Evolutionary conservation across 2,113 vertebrate genomes (phyloP), one percentile per base, ranked within the genome.

Genomic region (Arenaria interpres): DNA sequence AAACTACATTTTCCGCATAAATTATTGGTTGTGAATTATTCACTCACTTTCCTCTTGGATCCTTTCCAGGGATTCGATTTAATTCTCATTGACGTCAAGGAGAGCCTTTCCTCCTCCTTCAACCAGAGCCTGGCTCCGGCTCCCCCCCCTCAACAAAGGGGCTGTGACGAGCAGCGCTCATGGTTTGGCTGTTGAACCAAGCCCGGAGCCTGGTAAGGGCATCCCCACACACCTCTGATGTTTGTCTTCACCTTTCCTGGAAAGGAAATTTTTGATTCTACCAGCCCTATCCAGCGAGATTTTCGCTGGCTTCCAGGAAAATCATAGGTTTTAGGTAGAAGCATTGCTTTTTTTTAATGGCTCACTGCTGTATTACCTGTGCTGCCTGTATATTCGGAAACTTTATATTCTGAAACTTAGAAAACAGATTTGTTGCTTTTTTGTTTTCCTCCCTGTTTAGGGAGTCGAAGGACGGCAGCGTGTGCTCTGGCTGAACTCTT

Each of bases 141-240:
- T 45, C 10, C n/a, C 46, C 39, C 37, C 37, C 46, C 46, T 7
- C 18, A 0, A 2, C 11, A 17, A 6, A 23, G n/a, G 33, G 13
- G 46, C 3, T 35, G 50, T 5, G 41, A 13, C 7, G 59, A 27
- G 64, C 68, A 51, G 35, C 5, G 3, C 43, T 62, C 50, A 2
- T 32, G 3, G 22, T 9, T 9, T 16, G 12, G 2, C 0, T 20
- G 2, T 0, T 2, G 35, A 23, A 3, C 16, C 3, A 3, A 2
- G 23, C 2, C 30, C 22, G 5, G 62, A 67, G 77, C 41, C 46
- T 16, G 27, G 27, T 28, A 15, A 28, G 51, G 51, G 25, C 53
- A 11, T 54, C 53, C 53, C 53, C 28, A 54, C 53, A 3, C 51
- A 30, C 53, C 14, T 28, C 53, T 54, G 27, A 6, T 27, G 16